Conservation (phyloP, 1,140 invertebrate species). For the Hydropsyche tenuis region DNA sequence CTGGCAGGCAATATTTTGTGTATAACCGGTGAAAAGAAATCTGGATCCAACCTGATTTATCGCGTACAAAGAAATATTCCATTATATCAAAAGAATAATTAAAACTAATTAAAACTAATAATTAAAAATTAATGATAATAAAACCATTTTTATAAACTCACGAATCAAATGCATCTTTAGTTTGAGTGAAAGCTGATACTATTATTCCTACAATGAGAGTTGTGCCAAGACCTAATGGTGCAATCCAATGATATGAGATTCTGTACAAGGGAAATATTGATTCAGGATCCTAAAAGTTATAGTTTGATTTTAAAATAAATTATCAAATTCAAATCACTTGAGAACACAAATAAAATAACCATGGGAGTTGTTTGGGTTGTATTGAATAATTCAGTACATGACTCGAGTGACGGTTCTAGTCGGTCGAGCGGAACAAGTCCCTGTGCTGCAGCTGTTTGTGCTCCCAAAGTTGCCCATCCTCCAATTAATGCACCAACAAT, state of each 20-base stretch:
- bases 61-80: too few species aligned
- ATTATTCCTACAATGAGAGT: slow-evolving; percentile 56
- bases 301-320: slow-evolving; percentile 39
- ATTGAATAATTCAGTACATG: slow-evolving; percentile 36
- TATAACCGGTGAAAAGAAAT: slow-evolving; percentile 57
- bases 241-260: slow-evolving; percentile 80
- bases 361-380: slow-evolving; percentile 20
- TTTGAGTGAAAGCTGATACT: slow-evolving; percentile 43
- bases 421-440: slow-evolving; percentile 54
- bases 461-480: slow-evolving; percentile 65
- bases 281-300: slow-evolving; percentile 52
- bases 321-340: slow-evolving; percentile 51
- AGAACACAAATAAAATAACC: background rate
- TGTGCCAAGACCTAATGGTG: slow-evolving; percentile 63
- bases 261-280: slow-evolving; percentile 73
- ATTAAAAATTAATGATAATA: slow-evolving; percentile 8
- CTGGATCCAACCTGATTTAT: slow-evolving; percentile 57
- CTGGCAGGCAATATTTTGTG: slow-evolving; percentile 55
- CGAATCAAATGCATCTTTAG: background rate
- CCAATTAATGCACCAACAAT: slow-evolving; percentile 65
- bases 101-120: background rate
- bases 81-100: slow-evolving; percentile 29
- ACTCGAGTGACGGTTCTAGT: slow-evolving; percentile 8
- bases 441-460: slow-evolving; percentile 58
- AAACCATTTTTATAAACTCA: background rate